phyloP scores from a whole-genome alignment of 2,888 invertebrate species.

The Zygogramma bicolorata region DNA sequence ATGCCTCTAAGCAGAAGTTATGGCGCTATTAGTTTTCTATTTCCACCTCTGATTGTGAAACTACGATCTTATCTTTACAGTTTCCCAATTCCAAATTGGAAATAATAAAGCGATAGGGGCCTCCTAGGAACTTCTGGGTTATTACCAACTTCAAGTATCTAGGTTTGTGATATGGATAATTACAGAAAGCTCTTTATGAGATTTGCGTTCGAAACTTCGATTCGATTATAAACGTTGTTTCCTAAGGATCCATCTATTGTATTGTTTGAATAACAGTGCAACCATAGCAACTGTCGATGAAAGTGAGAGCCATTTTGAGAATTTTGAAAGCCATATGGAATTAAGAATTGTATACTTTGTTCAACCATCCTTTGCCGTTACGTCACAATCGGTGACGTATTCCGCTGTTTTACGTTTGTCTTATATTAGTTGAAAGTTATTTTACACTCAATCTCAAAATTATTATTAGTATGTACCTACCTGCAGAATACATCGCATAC shows the following conservation, averaged over 20 bases:
- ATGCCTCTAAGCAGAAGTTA: slow-evolving; percentile 55
- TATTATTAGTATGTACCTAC: no score
- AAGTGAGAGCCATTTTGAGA: no score
- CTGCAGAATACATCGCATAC: no score
- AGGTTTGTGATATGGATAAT: not conserved
- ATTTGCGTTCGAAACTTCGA: not conserved
- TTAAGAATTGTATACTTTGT: no score
- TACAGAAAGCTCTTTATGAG: not conserved
- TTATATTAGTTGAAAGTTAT: no score
- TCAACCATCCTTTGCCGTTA: no score
- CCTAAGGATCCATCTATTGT: not conserved
- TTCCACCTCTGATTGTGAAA: slow-evolving; percentile 44
- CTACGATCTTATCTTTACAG: slow-evolving; percentile 22
- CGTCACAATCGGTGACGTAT: no score
- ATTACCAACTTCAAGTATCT: not conserved
- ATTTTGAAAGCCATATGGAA: no score
- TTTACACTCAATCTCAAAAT: no score
- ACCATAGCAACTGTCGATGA: no score
- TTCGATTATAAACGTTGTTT: not conserved
- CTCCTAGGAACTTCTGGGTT: not conserved
- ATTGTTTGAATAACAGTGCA: no score
- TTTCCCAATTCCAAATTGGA: slow-evolving; percentile 25
- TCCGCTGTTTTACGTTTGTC: no score
- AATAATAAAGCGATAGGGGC: slow-evolving; percentile 23
- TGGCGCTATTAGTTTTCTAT: slow-evolving; percentile 55